These are phyloP conservation scores for Pangasius mekongensis DNA, from an alignment of 2,797 vertebrate genomes.

Conservation along the genomic window DNA sequence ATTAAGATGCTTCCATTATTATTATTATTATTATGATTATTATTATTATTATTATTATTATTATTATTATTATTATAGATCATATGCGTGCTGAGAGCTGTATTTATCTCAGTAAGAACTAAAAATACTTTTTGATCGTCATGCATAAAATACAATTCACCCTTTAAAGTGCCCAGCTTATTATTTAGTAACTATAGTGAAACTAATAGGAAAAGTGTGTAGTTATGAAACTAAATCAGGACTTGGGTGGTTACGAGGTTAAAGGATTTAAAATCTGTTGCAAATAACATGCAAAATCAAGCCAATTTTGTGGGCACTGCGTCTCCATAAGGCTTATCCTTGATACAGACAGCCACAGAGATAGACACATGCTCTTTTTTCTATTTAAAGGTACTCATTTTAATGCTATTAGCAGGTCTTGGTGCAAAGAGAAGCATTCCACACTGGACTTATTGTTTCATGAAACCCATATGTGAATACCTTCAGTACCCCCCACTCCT, in stretches of 20 bases:
- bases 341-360: neutral
- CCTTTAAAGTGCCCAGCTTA: neutral
- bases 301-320: neutral
- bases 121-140: neutral
- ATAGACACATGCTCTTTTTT: constrained; percentile 39
- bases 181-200: neutral
- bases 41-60: constrained; percentile 22
- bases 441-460: constrained; percentile 79
- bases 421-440: constrained; percentile 69
- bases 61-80: constrained; percentile 31
- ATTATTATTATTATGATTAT: constrained; percentile 4
- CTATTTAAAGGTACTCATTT: constrained; percentile 72
- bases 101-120: neutral
- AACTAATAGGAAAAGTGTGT: neutral
- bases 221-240: neutral
- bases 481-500: constrained; percentile 60
- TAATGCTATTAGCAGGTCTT: constrained; percentile 69
- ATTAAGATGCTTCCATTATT: constrained; percentile 30
- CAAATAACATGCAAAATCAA: constrained; percentile 2
- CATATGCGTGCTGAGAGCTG: neutral
- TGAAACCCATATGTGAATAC: constrained; percentile 76
- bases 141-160: neutral
- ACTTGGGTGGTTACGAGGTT: neutral
- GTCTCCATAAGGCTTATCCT: neutral
- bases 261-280: neutral